A percentile compares a stretch with the other conserved stretches of the same genome.
phyloP scores from a whole-genome alignment of 1,140 invertebrate species.

The Brachionus angularis region DNA sequence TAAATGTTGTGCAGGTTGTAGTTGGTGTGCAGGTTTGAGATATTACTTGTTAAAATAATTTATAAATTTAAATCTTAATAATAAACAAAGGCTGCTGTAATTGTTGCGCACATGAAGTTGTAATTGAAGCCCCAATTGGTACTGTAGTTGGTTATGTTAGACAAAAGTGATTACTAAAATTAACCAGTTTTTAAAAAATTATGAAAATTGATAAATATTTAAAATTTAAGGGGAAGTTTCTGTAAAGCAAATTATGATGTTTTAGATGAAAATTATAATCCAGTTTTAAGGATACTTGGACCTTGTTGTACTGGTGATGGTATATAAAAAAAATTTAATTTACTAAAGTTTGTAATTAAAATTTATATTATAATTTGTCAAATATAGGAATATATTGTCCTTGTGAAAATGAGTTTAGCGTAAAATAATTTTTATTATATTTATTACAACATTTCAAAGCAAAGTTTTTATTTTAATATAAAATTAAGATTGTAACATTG shows the following conservation, averaged over 20 bases:
- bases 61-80: background rate
- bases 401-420: constrained; percentile 38
- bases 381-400: constrained; percentile 9
- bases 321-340: background rate
- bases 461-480: background rate
- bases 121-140: constrained; percentile 43
- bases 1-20: constrained; percentile 48
- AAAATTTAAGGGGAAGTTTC: constrained; percentile 14
- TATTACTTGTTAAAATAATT: too few species aligned
- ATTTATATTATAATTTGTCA: too few species aligned
- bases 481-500: constrained; percentile 12
- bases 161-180: constrained; percentile 32
- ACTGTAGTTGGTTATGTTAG: constrained; percentile 43
- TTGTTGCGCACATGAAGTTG: constrained; percentile 43
- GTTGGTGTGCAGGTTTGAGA: constrained; percentile 1
- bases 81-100: constrained; percentile 13
- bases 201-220: background rate
- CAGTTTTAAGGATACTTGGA: constrained; percentile 16
- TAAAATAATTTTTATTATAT: background rate
- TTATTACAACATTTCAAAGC: background rate
- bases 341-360: too few species aligned
- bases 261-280: constrained; percentile 10
- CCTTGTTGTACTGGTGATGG: constrained; percentile 34
- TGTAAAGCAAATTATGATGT: constrained; percentile 29
- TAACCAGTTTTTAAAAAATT: background rate